These are phyloP conservation scores for Scomber scombrus DNA, from an alignment of 2,113 vertebrate genomes.

Conservation along the genomic window DNA sequence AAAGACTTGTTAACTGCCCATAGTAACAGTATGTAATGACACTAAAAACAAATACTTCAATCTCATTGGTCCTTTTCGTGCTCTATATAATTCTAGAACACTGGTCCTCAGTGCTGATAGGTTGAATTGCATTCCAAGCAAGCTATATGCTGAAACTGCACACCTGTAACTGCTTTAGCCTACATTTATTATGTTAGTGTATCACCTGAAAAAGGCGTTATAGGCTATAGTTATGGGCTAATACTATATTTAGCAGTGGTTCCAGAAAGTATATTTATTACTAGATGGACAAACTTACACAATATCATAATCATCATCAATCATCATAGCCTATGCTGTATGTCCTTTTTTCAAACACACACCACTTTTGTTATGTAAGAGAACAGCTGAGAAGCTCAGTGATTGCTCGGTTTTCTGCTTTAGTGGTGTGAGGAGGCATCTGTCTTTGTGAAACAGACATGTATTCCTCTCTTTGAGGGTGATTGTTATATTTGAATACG, in stretches of 20 bases:
- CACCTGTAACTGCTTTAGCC: background rate
- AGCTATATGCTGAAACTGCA: background rate
- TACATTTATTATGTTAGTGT: background rate
- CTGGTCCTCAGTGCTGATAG: background rate
- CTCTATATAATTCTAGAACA: background rate
- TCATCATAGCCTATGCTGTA: background rate
- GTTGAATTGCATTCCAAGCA: background rate
- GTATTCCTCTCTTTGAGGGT: background rate
- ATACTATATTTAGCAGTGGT: background rate
- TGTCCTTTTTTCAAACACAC: background rate
- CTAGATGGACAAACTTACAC: background rate
- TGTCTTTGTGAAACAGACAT: constrained; percentile 18
- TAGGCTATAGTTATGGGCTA: background rate
- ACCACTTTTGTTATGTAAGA: constrained; percentile 54
- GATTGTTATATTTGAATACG: constrained; percentile 1
- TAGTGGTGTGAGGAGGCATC: constrained; percentile 43
- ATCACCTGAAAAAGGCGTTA: background rate
- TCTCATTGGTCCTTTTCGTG: background rate
- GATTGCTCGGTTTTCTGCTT: constrained; percentile 19
- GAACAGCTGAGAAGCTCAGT: constrained; percentile 4
- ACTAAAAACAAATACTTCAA: no score
- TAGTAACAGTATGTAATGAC: no score
- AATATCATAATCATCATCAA: background rate
- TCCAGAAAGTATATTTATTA: no score
- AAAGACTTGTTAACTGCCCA: no score